Evolutionary conservation across 2,113 vertebrate genomes (phyloP), one percentile per base, ranked within the genome.

Genomic region (Catharus fuscescens): DNA sequence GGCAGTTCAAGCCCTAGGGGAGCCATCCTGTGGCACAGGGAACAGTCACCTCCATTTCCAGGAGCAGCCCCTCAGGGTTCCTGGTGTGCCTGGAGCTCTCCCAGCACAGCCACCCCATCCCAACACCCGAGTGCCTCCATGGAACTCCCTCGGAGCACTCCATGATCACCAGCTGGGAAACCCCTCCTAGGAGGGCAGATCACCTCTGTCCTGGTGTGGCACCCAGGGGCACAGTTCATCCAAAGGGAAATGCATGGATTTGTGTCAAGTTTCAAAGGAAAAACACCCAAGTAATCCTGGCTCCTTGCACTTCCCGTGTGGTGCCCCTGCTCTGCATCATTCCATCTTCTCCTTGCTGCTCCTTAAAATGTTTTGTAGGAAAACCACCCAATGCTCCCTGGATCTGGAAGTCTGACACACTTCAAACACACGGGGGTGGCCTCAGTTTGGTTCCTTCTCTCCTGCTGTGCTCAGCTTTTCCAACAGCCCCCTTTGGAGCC

Each of bases 291-390:
- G 60, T 14, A 62, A 65, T 47, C 61, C 82, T 31, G 86, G 48
- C 78, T 92, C 71, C 76, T 47, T 45, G 47, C 16, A 1, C 67
- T 59, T 70, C 71, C 86, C 0, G 0, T 29, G n/a, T 29, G 38
- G 45, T 54, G 25, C 54, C 71, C 74, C 74, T n/a, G 53, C 59
- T 42, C 72, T 45, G 52, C 82, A 57, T n/a, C 38, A 4, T 62
- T 65, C 64, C 94, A 11, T 65, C 76, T 71, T 56, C 72, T 77
- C 61, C 84, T 79, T 86, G 91, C 81, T 81, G 50, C 81, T 57
- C 72, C 25, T 53, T 10, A 23, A 64, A 78, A 73, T 42, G 73
- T 62, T 15, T 60, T 79, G 76, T 71, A n/a, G 72, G 83, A 59
- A 52, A 94, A 67, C n/a, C 10, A 67, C 83, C 71, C 64, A 61